These are phyloP conservation scores for Paguma larvata DNA, from an alignment of 2,797 vertebrate species.

Conservation along the genomic window DNA sequence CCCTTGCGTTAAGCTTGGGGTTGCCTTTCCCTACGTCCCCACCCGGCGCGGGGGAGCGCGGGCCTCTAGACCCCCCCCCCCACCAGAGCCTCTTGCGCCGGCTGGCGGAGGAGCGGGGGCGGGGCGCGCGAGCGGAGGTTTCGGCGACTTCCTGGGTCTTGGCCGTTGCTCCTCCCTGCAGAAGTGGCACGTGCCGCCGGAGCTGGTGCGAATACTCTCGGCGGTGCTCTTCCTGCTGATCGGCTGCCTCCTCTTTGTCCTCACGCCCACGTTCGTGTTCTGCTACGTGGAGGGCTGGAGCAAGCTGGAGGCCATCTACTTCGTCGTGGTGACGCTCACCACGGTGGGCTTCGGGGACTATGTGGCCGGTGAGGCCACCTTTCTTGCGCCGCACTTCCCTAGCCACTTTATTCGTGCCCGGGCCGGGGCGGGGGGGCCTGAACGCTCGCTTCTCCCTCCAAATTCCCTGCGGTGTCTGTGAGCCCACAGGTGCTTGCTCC, in stretches of 20 bases:
- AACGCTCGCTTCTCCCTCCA: background rate
- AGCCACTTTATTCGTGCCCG: background rate
- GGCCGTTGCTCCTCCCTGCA: conserved; percentile 76
- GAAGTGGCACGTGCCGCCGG: conserved; percentile 93
- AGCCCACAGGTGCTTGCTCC: background rate
- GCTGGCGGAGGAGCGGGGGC: background rate
- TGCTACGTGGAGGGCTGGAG: conserved; percentile 93
- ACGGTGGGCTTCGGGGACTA: conserved; percentile 97
- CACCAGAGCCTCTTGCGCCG: background rate
- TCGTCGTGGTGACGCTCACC: conserved; percentile 96
- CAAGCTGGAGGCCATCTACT: conserved; percentile 94
- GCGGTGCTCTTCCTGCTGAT: conserved; percentile 95
- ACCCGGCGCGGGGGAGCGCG: background rate
- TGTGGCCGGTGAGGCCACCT: conserved; percentile 92
- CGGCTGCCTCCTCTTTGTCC: conserved; percentile 95
- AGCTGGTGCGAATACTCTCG: conserved; percentile 92
- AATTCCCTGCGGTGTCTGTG: background rate
- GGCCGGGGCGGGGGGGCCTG: background rate
- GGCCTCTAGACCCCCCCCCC: background rate
- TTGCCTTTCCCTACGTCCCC: background rate
- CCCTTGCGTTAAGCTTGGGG: background rate
- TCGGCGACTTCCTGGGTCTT: background rate
- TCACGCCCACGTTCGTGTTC: conserved; percentile 94
- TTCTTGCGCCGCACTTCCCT: background rate
- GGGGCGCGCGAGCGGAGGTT: background rate